Base-by-base conservation (phyloP, 64 coral and sea anemone genomes). In the Montipora cactus region DNA sequence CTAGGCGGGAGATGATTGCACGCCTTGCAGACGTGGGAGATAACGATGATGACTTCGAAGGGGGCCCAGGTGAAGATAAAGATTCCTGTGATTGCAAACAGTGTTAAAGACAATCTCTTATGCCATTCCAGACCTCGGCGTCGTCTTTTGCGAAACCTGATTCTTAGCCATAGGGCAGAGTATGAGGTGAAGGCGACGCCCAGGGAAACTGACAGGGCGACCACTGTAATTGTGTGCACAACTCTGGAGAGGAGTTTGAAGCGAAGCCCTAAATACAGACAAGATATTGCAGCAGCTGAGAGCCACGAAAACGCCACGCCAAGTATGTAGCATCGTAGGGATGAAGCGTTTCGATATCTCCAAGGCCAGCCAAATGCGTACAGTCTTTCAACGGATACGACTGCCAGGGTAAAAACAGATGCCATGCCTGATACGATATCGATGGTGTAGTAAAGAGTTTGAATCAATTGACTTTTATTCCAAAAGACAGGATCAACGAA, bases 361-460 rank as follows among this genome's bases (percentile, higher is more conserved):
- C 82, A 86, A 16, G 96, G 96, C 75, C 94, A 77, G 16, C 83
- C 87, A 11, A 98, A 93, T 7, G 96, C 85, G 48, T 98, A 98
- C 3, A 98, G 93, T 51, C 96, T 88, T 51, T 98, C 96, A 19
- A 98, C 62, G 16, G 96, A 90, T 20, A 98, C 94, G 5, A 94
- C 83, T 14, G 96, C 92, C 9, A 98, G 62, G 19, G 96, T 93
- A 57, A 98, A 98, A 21, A 98, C 94, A 1, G 96, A 98, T 1
- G 93, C 93, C 81, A 98, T 89, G 12, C 93, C 96, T 25, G 96
- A 94, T 47, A 89, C 91, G 8, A 98, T 73, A 71, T 98, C 96
- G 14, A 95, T 83, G 15, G 84, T 92, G n/a, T 81, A 87, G 77
- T 90, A 98, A 58, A 79, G 22, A 2, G 51, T 80, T 66, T 59